These are phyloP conservation scores for Python bivittatus DNA, from an alignment of 2,113 vertebrate species.

Conservation along the genomic window DNA sequence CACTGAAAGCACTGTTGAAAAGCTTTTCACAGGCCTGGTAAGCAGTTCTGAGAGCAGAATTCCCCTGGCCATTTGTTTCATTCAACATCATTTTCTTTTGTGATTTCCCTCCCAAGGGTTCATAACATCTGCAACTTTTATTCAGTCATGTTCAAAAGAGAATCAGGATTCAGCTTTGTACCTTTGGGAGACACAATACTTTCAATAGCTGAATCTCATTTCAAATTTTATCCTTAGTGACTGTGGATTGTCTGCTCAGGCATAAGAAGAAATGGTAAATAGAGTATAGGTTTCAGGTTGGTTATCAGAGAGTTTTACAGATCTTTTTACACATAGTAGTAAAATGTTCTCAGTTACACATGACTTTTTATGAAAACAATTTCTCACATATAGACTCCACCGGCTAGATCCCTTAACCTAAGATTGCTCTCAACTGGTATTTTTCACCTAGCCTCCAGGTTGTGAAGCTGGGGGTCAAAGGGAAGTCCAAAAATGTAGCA, in stretches of 20 bases:
- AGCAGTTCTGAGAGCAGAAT: background rate
- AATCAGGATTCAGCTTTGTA: background rate
- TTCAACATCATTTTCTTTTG: background rate
- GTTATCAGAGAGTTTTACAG: background rate
- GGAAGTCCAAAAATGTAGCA: background rate
- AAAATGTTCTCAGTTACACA: too few species aligned
- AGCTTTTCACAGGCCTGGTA: background rate
- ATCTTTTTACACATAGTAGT: background rate
- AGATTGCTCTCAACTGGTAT: background rate
- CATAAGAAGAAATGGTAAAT: background rate
- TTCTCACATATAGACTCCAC: too few species aligned
- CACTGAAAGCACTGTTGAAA: background rate
- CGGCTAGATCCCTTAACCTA: background rate
- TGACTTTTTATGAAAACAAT: too few species aligned
- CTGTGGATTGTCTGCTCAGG: background rate
- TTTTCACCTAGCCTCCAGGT: background rate
- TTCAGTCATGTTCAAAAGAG: background rate
- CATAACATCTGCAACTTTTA: background rate
- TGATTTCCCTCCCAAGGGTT: background rate
- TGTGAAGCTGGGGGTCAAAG: background rate
- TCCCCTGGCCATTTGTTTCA: background rate
- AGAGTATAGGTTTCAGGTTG: background rate
- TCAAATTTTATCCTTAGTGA: background rate
- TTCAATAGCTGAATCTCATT: background rate
- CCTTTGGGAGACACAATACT: background rate